Evolutionary conservation across 2,797 vertebrate species (phyloP).

Genomic region (Pantherophis alleghaniensis): DNA sequence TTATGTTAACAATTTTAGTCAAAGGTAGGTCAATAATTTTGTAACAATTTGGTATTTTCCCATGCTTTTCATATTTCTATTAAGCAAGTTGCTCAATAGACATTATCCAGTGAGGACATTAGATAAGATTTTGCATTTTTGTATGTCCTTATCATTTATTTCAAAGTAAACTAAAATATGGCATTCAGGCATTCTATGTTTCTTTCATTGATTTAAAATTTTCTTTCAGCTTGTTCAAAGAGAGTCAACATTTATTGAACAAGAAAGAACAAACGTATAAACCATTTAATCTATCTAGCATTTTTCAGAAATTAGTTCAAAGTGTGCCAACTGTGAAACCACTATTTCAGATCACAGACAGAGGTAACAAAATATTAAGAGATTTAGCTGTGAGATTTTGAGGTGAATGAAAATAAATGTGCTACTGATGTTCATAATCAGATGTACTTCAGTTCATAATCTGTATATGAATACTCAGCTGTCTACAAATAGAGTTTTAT

Average conservation of each 20-base stretch:
- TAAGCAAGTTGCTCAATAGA: neutral
- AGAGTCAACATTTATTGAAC: constrained; percentile 46
- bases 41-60: neutral
- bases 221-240: constrained; percentile 64
- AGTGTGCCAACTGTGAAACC: constrained; percentile 50
- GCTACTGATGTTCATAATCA: neutral
- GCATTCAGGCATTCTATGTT: neutral
- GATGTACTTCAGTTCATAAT: neutral
- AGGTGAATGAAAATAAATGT: constrained; percentile 8
- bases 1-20: neutral
- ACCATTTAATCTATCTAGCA: constrained; percentile 46
- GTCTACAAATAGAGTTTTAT: neutral
- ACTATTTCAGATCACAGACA: constrained; percentile 64
- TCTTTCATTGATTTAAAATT: neutral
- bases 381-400: constrained; percentile 7
- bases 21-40: neutral
- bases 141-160: neutral
- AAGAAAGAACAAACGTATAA: constrained; percentile 56
- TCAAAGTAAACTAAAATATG: neutral
- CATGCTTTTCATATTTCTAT: neutral
- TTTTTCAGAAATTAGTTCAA: constrained; percentile 60
- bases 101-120: neutral
- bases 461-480: neutral
- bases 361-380: constrained; percentile 27
- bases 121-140: neutral